These are phyloP conservation scores for Mionectes olivaceus DNA, from an alignment of 2,797 vertebrate genomes.

Conservation along the genomic window DNA sequence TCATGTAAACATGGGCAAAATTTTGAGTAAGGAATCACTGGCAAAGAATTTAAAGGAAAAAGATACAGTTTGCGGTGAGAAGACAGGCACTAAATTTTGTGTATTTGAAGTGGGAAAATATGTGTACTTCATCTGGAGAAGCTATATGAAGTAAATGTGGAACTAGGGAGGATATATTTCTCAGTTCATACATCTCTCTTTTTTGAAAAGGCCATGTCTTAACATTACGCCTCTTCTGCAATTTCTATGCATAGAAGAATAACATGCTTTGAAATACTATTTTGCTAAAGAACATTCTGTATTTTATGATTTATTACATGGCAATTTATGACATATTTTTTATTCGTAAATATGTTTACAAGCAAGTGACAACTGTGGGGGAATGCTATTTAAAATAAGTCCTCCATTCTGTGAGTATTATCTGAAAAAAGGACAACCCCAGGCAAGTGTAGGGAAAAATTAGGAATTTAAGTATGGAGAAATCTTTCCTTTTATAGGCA, in stretches of 20 bases:
- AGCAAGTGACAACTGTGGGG: background rate
- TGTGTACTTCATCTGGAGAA: background rate
- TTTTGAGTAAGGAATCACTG: background rate
- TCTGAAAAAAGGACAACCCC: background rate
- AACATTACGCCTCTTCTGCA: background rate
- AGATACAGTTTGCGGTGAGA: background rate
- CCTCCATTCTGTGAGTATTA: background rate
- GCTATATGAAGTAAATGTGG: background rate
- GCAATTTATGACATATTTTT: background rate
- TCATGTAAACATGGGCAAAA: fast-evolving
- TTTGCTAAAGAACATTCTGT: background rate
- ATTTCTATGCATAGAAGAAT: background rate
- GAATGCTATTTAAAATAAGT: background rate
- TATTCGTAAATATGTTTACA: background rate
- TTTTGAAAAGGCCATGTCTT: conserved; percentile 27
- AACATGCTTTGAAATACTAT: background rate
- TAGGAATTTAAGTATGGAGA: background rate
- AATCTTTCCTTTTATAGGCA: background rate
- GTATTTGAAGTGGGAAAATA: background rate
- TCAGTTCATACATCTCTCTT: background rate
- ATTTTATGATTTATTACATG: background rate
- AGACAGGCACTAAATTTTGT: background rate
- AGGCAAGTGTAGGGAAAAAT: background rate
- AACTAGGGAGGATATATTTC: background rate
- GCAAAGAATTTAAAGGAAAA: background rate